Base-by-base conservation (phyloP, 2,888 invertebrate species). In the Lycaena phlaeas region DNA sequence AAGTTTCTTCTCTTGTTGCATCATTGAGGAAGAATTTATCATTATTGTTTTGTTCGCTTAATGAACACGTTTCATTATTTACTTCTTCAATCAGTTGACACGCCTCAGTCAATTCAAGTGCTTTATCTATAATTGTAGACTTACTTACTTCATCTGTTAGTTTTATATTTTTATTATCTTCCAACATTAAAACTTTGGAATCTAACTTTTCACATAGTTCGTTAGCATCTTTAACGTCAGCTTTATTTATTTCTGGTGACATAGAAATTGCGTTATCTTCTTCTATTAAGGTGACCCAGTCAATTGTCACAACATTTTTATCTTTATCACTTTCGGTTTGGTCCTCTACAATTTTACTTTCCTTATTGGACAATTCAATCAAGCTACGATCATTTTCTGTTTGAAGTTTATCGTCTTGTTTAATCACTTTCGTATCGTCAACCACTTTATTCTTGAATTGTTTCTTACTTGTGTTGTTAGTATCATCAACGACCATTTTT, bases 21-120 rank as follows among this genome's bases (percentile, higher is more conserved):
- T 72, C 68, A 9, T 66, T 51, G 5, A 52, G 53, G 48, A 68
- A 70, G 41, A 63, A 70, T 50, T 74, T 77, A 47, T 75, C 68
- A 52, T 84, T 82, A 49, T 79, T 84, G 51, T 82, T 82, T 56
- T 78, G 72, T 56, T 84, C 82, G 46, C 54, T 67, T 18, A 61
- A 51, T 17, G 53, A 44, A 49, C 46, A 53, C 31, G 62, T 42
- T 43, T 34, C 28, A 17, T 12, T 27, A 28, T 7, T 27, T 40
- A 11, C 31, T 36, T 12, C 15, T 27, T 27, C 31, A 4, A 7
- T 10, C 12, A 36, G 34, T 17, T 38, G 31, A 41, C 25, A 14
- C n/a, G n/a, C n/a, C n/a, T n/a, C n/a, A n/a, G n/a, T n/a, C n/a
- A n/a, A n/a, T n/a, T n/a, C n/a, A n/a, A n/a, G n/a, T 14, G 5